Evolutionary conservation across 37 sponge, comb jelly and placozoan genomes (phyloP), one percentile per base, ranked within the genome.

Genomic region (Agelas oroides): DNA sequence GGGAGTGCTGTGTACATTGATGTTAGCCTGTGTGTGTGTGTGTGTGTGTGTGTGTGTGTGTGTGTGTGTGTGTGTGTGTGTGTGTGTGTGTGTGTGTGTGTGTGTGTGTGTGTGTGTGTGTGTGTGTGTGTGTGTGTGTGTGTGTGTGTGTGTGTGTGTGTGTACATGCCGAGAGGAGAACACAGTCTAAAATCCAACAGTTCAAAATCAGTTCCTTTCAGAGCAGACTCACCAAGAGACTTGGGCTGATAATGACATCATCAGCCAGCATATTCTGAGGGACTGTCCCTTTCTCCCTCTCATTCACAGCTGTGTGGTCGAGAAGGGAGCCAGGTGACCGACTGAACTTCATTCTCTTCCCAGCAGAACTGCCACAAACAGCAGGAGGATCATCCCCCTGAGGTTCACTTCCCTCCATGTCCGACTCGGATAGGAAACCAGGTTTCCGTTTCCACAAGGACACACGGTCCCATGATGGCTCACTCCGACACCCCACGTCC

Each of bases 221-320:
- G 24, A 55, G 32, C 31, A 58, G 14, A 88, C 89, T 82, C 23
- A 88, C 89, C 70, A 82, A 31, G 21, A 88, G 38, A 59, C 83
- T 82, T 34, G 89, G 83, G 31, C 83, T 82, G 59, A 69, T 38
- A 53, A 70, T 71, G 6, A 72, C 65, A n/a, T 88, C 60, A 8
- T 15, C 2, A 30, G 27, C 28, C 32, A 25, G 24, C 18, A 58
- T 31, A 40, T 53, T 28, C 56, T 73, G 70, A 13, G 21, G 20
- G 17, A 38, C 14, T 24, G 2, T 56, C 28, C n/a, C 59, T 57
- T 30, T 69, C n/a, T 8, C 27, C 57, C 38, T 33, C 75, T 28
- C 3, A 5, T 19, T 15, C 14, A 31, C 2, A 25, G 27, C 27
- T 15, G 20, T 46, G 46, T 24, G 32, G 39, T 15, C 53, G 35